Conservation (phyloP, 2,888 invertebrate species). For the Cryptocephalus primarius region DNA sequence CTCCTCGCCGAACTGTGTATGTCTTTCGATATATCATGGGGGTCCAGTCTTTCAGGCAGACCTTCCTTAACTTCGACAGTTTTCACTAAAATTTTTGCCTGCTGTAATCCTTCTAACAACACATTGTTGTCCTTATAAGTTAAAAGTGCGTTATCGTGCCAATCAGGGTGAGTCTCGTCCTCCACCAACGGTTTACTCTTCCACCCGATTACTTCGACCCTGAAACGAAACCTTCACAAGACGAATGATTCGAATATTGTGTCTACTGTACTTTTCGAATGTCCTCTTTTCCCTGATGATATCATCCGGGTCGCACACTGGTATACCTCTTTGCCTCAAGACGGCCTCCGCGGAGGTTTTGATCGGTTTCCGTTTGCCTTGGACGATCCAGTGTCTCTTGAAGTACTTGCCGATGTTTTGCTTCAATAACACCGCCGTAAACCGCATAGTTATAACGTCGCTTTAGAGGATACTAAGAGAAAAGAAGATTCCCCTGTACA, state of each 20-base stretch:
- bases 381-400: constrained; percentile 59
- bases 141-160: constrained; percentile 50
- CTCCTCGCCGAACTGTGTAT: constrained; percentile 51
- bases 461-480: too few relatives aligned
- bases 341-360: constrained; percentile 45
- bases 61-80: constrained; percentile 51
- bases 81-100: constrained; percentile 76
- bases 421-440: constrained; percentile 48
- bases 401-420: constrained; percentile 67
- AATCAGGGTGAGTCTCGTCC: constrained; percentile 53
- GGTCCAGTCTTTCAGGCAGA: constrained; percentile 49
- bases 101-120: constrained; percentile 59
- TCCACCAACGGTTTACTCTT: constrained; percentile 35
- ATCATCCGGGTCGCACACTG: constrained; percentile 51
- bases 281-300: constrained; percentile 39
- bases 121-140: constrained; percentile 51
- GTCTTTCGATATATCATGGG: constrained; percentile 39
- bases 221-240: constrained; percentile 16
- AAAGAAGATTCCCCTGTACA: too few relatives aligned
- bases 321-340: constrained; percentile 47
- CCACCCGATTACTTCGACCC: constrained; percentile 36
- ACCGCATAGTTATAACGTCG: constrained; percentile 44
- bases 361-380: constrained; percentile 48
- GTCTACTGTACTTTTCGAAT: constrained; percentile 17
- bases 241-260: not conserved